Base-by-base conservation (phyloP, 1,140 invertebrate genomes). In the Hesperophylax magnus region DNA sequence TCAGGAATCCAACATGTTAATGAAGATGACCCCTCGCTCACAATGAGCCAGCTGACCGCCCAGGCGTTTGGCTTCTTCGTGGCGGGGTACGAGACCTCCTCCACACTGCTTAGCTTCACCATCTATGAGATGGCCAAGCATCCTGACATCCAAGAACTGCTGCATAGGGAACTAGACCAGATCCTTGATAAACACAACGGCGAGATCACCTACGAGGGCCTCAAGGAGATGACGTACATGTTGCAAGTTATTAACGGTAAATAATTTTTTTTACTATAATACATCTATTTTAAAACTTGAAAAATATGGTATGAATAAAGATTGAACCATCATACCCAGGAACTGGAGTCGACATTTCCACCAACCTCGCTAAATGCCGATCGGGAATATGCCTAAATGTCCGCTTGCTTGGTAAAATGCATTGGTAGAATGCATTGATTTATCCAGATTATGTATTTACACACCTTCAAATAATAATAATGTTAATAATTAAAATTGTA, bases 21-120 rank as follows among this genome's bases (percentile, higher is more conserved):
- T 52, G 69, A 76, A 0, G 67, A 85, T 4, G 31, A 82, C 34
- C 58, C 34, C n/a, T 52, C 34, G 27, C 31, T 82, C 31, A 61
- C 47, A 15, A 75, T 52, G 47, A 2, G 78, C 87, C 93, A 58
- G 81, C 87, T 54, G 91, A 92, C 53, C 90, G 87, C 2, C 90
- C 92, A 76, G 83, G 86, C 84, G 11, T 88, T 88, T 72, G 86
- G 87, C 79, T 87, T 88, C 72, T 88, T 87, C 31, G 81, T 91
- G 2, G 92, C 92, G 72, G 92, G 93, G 18, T 93, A 91, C 63
- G 93, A 94, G 78, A 93, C 93, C 0, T 92, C 92, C 2, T 89
- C 91, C 5, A 89, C 88, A 18, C 80, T 89, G 0, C 85, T 93
- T 18, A 87, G 87, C 17, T 88, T 86, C 60, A 84, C 87, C 5